These are phyloP conservation scores for Nothobranchius kuhntae DNA, from an alignment of 2,113 vertebrate genomes.

Conservation along the genomic window DNA sequence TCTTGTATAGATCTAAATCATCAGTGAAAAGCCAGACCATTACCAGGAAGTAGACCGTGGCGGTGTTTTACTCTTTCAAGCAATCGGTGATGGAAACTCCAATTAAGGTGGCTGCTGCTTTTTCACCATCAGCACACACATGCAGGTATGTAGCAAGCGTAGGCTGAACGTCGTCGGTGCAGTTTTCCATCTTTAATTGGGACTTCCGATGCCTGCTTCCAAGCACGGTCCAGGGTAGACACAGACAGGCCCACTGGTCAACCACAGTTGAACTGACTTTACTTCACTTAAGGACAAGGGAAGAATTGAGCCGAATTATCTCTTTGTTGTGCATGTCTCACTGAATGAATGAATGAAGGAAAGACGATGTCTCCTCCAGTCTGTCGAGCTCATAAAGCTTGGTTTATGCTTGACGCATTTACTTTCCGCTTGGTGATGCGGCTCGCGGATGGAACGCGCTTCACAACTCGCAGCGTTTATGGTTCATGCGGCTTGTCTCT, in stretches of 20 bases:
- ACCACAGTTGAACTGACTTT: constrained; percentile 19
- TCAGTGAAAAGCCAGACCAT: constrained; percentile 60
- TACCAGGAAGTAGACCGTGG: constrained; percentile 70
- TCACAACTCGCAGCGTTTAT: too few relatives aligned
- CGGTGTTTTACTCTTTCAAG: constrained; percentile 54
- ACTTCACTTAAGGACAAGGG: constrained; percentile 10
- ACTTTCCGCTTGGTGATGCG: too few relatives aligned
- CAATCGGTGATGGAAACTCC: constrained; percentile 63
- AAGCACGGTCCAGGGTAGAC: constrained; percentile 76
- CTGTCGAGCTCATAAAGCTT: too few relatives aligned
- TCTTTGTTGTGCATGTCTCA: too few relatives aligned
- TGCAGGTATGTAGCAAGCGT: constrained; percentile 88
- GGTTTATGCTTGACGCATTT: too few relatives aligned
- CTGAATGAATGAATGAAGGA: too few relatives aligned
- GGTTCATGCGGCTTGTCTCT: too few relatives aligned
- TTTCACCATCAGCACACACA: constrained; percentile 87
- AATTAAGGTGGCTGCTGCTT: constrained; percentile 72
- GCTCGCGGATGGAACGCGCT: too few relatives aligned
- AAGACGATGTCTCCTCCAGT: too few relatives aligned
- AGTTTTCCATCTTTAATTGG: constrained; percentile 90
- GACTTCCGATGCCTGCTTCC: constrained; percentile 93
- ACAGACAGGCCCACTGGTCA: constrained; percentile 22
- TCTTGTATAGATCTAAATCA: constrained; percentile 62
- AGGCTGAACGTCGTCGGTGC: constrained; percentile 80
- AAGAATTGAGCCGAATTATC: constrained; percentile 2